These are phyloP conservation scores for Dicroscelio sp. DNA, from an alignment of 2,888 invertebrate genomes.

Conservation along the genomic window DNA sequence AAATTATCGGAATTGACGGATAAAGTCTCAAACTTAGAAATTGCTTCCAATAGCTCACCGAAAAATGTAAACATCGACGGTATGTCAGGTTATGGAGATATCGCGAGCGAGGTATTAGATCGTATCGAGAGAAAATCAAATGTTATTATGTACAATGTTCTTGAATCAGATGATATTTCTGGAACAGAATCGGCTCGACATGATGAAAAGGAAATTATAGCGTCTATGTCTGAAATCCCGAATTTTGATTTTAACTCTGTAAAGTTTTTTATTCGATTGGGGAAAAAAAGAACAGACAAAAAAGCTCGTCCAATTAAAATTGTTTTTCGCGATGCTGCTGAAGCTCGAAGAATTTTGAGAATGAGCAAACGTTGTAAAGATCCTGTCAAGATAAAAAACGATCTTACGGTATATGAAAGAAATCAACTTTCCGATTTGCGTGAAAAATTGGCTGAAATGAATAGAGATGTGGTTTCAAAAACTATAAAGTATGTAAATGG, in stretches of 20 bases:
- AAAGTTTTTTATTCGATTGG: not conserved
- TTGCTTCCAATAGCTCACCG: too few relatives aligned
- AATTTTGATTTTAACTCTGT: not conserved
- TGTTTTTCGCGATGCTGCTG: not conserved
- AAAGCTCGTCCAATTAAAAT: constrained; percentile 1
- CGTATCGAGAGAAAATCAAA: not conserved
- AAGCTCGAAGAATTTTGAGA: not conserved
- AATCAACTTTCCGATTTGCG: not conserved
- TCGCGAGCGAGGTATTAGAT: not conserved
- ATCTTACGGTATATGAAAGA: not conserved
- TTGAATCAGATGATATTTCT: not conserved
- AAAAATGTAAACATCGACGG: too few relatives aligned
- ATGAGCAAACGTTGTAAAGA: not conserved
- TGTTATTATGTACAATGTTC: not conserved
- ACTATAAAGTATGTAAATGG: constrained; percentile 29
- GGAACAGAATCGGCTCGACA: too few relatives aligned
- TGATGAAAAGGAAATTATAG: not conserved
- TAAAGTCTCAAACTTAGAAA: too few relatives aligned
- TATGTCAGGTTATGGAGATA: too few relatives aligned
- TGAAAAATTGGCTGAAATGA: not conserved
- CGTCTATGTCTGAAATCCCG: not conserved
- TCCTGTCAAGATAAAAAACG: not conserved
- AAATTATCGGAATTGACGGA: not conserved
- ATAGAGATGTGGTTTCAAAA: not conserved
- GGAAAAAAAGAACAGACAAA: not conserved